Conservation (phyloP, 2,797 vertebrate genomes). For the Lemur catta region DNA sequence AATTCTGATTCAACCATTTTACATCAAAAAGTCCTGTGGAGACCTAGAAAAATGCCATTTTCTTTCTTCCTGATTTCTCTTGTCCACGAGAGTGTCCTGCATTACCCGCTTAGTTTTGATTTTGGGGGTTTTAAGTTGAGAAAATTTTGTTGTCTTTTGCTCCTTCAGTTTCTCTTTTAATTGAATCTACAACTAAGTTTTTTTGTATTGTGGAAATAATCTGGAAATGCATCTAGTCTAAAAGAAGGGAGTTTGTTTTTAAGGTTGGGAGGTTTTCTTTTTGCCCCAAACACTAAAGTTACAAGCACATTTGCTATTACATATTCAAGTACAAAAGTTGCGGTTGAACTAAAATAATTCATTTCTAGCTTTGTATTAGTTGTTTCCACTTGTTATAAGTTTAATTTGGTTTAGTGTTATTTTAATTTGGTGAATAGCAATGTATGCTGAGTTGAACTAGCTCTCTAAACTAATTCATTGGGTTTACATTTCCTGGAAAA, state of each 20-base stretch:
- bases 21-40: conserved; percentile 12
- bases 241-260: conserved; percentile 48
- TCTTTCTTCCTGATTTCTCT: conserved; percentile 31
- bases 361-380: conserved; percentile 38
- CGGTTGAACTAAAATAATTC: background rate
- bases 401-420: conserved; percentile 33
- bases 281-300: background rate
- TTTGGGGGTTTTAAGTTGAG: background rate
- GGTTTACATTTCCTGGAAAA: conserved; percentile 37
- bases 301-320: background rate
- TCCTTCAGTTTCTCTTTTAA: background rate
- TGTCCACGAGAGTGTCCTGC: background rate
- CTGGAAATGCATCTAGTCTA: conserved; percentile 8
- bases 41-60: conserved; percentile 40
- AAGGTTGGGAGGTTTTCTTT: background rate
- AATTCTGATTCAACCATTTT: conserved; percentile 57
- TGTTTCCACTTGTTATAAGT: conserved; percentile 14
- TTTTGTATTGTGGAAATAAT: conserved; percentile 9
- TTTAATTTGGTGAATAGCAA: conserved; percentile 42
- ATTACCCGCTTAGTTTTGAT: background rate
- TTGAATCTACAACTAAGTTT: conserved; percentile 31
- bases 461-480: conserved; percentile 34
- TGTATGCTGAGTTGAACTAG: conserved; percentile 24
- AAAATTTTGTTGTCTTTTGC: conserved; percentile 32
- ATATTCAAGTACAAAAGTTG: conserved; percentile 24